Conservation (phyloP, 2,113 vertebrate species). For the Heterocephalus glaber region DNA sequence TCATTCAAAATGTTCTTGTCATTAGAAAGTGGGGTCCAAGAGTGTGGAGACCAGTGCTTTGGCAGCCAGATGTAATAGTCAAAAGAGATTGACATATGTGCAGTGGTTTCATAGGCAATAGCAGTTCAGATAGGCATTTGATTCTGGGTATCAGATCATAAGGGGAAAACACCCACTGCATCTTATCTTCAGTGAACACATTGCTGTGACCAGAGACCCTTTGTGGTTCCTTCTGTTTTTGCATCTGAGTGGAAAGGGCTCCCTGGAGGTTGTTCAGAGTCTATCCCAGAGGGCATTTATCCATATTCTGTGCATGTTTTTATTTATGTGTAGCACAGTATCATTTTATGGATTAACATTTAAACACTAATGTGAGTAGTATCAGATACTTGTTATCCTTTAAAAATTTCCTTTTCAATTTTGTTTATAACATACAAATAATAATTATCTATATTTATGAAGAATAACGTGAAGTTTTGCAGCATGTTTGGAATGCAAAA, state of each 20-base stretch:
- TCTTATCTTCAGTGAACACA: neutral
- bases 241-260: neutral
- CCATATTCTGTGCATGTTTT: neutral
- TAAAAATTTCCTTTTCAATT: neutral
- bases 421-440: neutral
- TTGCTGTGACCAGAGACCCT: neutral
- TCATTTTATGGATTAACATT: neutral
- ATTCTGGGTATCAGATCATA: neutral
- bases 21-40: neutral
- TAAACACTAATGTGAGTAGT: neutral
- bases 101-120: neutral
- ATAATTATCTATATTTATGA: neutral
- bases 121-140: neutral
- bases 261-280: no score
- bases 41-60: neutral
- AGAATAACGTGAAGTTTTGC: neutral
- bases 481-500: neutral
- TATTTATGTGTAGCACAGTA: neutral
- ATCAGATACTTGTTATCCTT: no score
- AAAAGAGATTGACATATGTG: neutral
- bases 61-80: neutral
- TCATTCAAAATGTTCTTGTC: neutral
- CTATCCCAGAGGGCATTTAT: neutral
- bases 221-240: neutral
- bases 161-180: neutral